A percentile compares a stretch with the other conserved stretches of the same genome.
These are phyloP conservation scores for Celastrina argiolus DNA, from an alignment of 2,888 invertebrate genomes.

Conservation along the genomic window DNA sequence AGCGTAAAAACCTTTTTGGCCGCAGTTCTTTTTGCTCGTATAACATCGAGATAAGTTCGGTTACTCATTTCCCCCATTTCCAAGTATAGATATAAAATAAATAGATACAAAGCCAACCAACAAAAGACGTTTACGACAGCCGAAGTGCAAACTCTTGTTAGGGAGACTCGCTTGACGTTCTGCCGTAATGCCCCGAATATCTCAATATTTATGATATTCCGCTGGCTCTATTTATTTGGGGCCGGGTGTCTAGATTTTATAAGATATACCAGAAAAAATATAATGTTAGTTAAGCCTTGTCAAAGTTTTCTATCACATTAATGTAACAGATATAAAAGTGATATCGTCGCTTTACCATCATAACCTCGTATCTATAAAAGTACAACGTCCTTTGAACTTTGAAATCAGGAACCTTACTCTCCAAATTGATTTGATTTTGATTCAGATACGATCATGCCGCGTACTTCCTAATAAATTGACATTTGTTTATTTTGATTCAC, in stretches of 20 bases:
- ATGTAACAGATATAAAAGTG: too few species aligned
- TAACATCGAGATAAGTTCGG: not conserved
- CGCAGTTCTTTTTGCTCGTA: not conserved
- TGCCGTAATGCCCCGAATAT: not conserved
- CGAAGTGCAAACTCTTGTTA: slow-evolving; percentile 18
- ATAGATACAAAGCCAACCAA: slow-evolving; percentile 3
- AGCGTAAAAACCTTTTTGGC: not conserved
- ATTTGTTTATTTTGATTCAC: too few species aligned
- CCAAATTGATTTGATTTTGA: too few species aligned
- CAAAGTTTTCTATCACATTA: not conserved
- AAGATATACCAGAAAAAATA: not conserved
- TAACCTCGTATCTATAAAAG: too few species aligned
- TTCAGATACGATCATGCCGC: too few species aligned
- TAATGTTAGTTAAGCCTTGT: not conserved
- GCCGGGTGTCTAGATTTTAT: not conserved
- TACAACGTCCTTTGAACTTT: too few species aligned
- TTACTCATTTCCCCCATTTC: not conserved
- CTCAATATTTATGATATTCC: slow-evolving; percentile 11
- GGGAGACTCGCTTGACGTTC: not conserved
- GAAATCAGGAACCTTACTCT: too few species aligned
- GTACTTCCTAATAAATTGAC: too few species aligned
- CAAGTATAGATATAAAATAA: slow-evolving; percentile 15
- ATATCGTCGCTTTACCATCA: too few species aligned
- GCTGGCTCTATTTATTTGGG: not conserved
- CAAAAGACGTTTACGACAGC: slow-evolving; percentile 18